A percentile compares a stretch with the other conserved stretches of the same genome.
These are phyloP conservation scores for Coryphaenoides rupestris DNA, from an alignment of 2,113 vertebrate species.

Conservation along the genomic window DNA sequence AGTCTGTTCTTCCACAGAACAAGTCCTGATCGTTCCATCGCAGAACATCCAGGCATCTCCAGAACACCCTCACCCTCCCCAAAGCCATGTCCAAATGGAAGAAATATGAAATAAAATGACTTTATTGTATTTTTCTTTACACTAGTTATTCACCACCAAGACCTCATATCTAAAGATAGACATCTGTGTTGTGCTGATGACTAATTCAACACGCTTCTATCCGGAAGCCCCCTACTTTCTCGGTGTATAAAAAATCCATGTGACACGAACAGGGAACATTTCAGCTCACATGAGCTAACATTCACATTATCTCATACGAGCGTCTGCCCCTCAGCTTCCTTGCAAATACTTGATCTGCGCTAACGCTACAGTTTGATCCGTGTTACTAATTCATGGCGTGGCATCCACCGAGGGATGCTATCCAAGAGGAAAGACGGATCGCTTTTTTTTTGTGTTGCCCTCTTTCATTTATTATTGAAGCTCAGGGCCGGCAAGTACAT, in stretches of 20 bases:
- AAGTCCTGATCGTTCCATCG: too few species aligned
- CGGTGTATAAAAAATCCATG: slow-evolving; percentile 49
- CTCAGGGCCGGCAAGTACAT: slow-evolving; percentile 64
- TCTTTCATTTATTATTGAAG: slow-evolving; percentile 66
- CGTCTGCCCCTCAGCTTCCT: slow-evolving; percentile 70
- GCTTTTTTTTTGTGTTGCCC: slow-evolving; percentile 58
- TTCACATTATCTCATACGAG: slow-evolving; percentile 62
- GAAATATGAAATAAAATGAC: not conserved
- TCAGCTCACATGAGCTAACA: slow-evolving; percentile 21
- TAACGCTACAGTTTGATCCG: slow-evolving; percentile 76
- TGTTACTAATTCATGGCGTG: slow-evolving; percentile 70
- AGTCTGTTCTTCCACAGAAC: too few species aligned
- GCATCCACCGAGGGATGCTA: slow-evolving; percentile 58
- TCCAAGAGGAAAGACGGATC: slow-evolving; percentile 64
- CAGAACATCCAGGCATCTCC: too few species aligned
- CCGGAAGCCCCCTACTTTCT: slow-evolving; percentile 32
- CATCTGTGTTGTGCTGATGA: slow-evolving; percentile 39
- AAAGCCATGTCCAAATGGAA: not conserved
- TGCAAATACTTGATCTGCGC: slow-evolving; percentile 76
- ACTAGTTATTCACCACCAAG: slow-evolving; percentile 7
- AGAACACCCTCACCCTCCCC: too few species aligned
- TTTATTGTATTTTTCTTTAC: not conserved
- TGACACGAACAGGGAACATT: slow-evolving; percentile 47
- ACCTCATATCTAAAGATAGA: slow-evolving; percentile 43
- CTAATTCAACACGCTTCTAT: slow-evolving; percentile 56